phyloP scores from a whole-genome alignment of 2,888 invertebrate genomes.

The Caenorhabditis japonica region DNA sequence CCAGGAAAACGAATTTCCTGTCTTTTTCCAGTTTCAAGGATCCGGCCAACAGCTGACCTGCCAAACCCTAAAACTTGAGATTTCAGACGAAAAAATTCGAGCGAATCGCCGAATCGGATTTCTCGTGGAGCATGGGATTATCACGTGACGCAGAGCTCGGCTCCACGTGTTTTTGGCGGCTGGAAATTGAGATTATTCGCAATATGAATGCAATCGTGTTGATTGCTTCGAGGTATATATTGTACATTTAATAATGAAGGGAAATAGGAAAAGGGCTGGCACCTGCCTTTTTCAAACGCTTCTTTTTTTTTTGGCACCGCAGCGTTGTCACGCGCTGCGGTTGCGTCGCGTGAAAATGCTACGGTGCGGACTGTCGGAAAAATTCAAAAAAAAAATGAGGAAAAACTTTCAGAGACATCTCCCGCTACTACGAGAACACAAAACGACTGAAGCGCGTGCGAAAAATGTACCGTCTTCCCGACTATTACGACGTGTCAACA shows the following conservation, averaged over 20 bases:
- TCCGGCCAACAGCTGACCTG: background rate
- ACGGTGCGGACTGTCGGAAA: too few species aligned
- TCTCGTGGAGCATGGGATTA: constrained; percentile 73
- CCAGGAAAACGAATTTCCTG: too few species aligned
- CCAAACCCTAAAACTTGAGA: background rate
- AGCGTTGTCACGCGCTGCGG: too few species aligned
- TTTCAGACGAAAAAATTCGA: constrained; percentile 75
- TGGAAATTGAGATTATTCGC: constrained; percentile 71
- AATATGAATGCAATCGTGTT: constrained; percentile 71
- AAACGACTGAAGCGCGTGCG: constrained; percentile 73
- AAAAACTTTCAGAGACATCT: constrained; percentile 67
- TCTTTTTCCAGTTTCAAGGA: too few species aligned
- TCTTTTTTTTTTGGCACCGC: too few species aligned
- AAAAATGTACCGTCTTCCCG: constrained; percentile 73
- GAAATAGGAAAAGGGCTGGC: background rate
- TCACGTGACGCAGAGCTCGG: constrained; percentile 65
- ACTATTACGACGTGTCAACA: constrained; percentile 72
- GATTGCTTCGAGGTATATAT: constrained; percentile 69
- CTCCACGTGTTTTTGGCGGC: constrained; percentile 73
- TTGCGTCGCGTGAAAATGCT: too few species aligned
- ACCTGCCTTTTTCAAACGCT: too few species aligned
- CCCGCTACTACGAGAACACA: constrained; percentile 67
- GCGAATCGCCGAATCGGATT: constrained; percentile 70
- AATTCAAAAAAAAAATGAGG: too few species aligned
- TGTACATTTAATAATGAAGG: background rate